Percentiles rank a stretch among this genome's conserved stretches.
Conservation (phyloP, 1,140 invertebrate species). For the Pristionchus pacificus region DNA sequence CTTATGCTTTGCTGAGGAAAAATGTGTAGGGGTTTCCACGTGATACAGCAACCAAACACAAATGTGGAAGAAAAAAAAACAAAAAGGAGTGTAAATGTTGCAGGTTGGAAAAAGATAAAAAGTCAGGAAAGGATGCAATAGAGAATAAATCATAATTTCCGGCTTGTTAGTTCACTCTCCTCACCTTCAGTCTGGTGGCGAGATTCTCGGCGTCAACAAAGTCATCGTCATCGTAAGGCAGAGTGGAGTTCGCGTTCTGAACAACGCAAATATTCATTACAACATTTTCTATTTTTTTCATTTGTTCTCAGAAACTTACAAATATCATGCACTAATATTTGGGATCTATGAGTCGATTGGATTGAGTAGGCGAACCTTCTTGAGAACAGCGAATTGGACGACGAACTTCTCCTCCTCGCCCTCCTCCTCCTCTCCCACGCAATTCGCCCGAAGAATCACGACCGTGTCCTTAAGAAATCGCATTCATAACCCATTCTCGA, state of each 20-base stretch:
- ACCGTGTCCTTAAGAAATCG: slow-evolving; percentile 31
- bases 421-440: slow-evolving; percentile 11
- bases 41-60: too few relatives aligned
- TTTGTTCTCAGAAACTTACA: too few relatives aligned
- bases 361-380: slow-evolving; percentile 12
- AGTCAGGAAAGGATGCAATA: too few relatives aligned
- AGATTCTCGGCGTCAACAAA: slow-evolving; percentile 19
- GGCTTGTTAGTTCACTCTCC: too few relatives aligned
- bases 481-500: background rate
- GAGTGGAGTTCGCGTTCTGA: slow-evolving; percentile 21
- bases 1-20: too few relatives aligned
- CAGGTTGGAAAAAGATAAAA: too few relatives aligned
- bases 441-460: slow-evolving; percentile 29
- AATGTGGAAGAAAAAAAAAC: too few relatives aligned
- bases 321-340: too few relatives aligned
- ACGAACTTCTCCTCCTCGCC: slow-evolving; percentile 23
- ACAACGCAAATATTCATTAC: background rate
- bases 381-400: slow-evolving; percentile 35
- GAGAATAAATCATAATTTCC: too few relatives aligned
- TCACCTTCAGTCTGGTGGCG: slow-evolving; percentile 25
- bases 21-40: too few relatives aligned
- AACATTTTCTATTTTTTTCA: too few relatives aligned
- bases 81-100: too few relatives aligned
- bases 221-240: slow-evolving; percentile 32
- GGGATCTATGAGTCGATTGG: background rate